Conservation (phyloP, 2,797 vertebrate species). For the Dallia pectoralis region DNA sequence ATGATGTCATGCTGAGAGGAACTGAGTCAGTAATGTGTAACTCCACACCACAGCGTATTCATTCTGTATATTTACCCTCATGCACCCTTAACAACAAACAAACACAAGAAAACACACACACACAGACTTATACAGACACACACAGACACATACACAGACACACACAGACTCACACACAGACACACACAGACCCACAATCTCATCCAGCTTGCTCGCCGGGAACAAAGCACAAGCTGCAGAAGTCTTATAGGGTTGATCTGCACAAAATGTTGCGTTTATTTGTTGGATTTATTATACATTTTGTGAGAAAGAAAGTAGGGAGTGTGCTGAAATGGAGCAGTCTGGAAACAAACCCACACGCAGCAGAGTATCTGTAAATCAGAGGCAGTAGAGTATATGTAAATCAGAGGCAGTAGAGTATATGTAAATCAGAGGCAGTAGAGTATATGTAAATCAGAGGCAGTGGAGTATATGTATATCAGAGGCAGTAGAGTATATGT, state of each 20-base stretch:
- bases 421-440: too few relatives aligned
- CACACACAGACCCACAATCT: not conserved
- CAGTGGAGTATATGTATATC: too few relatives aligned
- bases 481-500: too few relatives aligned
- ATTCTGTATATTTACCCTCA: not conserved
- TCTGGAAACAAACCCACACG: too few relatives aligned
- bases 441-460: too few relatives aligned
- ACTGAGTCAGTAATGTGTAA: not conserved
- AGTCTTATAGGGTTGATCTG: not conserved
- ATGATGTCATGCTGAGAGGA: not conserved
- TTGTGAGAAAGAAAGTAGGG: not conserved
- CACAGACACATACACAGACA: slow-evolving; percentile 9
- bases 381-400: too few relatives aligned
- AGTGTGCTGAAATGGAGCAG: not conserved
- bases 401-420: too few relatives aligned
- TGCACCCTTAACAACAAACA: not conserved
- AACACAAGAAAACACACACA: not conserved
- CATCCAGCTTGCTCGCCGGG: too few relatives aligned
- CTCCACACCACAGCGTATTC: not conserved
- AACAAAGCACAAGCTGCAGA: not conserved
- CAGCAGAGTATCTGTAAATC: too few relatives aligned
- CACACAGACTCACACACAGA: not conserved
- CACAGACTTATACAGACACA: slow-evolving; percentile 1
- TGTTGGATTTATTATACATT: too few relatives aligned
- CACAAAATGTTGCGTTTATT: slow-evolving; percentile 10